Percentiles rank a stretch among this genome's conserved stretches.
phyloP scores from a whole-genome alignment of 2,888 invertebrate species.

The Phortica magna region DNA sequence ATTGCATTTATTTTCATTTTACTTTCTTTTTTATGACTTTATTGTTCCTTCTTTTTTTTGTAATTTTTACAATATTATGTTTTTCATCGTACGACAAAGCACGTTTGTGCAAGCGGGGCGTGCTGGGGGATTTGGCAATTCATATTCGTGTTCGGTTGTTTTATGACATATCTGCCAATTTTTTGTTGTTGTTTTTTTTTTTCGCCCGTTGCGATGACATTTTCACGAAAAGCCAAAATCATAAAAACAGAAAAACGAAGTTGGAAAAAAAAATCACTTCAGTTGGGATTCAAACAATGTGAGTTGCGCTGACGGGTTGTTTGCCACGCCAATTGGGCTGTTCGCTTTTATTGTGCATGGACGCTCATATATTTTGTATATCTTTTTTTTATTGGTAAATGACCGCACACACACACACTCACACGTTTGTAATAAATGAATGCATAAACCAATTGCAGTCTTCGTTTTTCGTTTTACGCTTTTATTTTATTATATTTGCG shows the following conservation, averaged over 20 bases:
- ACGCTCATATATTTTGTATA: not conserved
- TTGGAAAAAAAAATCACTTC: not conserved
- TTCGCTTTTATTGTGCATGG: not conserved
- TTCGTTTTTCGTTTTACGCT: slow-evolving; percentile 17
- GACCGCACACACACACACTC: not conserved
- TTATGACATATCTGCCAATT: not conserved
- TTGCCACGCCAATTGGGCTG: not conserved
- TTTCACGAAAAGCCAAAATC: not conserved
- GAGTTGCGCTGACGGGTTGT: not conserved
- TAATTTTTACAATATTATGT: not conserved
- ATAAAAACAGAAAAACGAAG: not conserved
- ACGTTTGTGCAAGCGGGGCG: not conserved
- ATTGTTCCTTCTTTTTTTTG: not conserved
- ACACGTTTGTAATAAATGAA: not conserved
- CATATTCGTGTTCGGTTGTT: not conserved
- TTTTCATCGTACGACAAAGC: no score
- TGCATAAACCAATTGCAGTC: slow-evolving; percentile 10
- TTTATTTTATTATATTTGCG: slow-evolving; percentile 15
- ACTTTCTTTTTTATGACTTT: not conserved
- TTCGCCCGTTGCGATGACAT: slow-evolving; percentile 1
- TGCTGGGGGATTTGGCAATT: not conserved
- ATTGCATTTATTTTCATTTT: slow-evolving; percentile 11
- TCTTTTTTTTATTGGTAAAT: not conserved
- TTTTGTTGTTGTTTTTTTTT: not conserved
- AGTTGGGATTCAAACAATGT: not conserved